These are phyloP conservation scores for Thalassaphorura encarpata DNA, from an alignment of 1,140 invertebrate species.

Conservation along the genomic window DNA sequence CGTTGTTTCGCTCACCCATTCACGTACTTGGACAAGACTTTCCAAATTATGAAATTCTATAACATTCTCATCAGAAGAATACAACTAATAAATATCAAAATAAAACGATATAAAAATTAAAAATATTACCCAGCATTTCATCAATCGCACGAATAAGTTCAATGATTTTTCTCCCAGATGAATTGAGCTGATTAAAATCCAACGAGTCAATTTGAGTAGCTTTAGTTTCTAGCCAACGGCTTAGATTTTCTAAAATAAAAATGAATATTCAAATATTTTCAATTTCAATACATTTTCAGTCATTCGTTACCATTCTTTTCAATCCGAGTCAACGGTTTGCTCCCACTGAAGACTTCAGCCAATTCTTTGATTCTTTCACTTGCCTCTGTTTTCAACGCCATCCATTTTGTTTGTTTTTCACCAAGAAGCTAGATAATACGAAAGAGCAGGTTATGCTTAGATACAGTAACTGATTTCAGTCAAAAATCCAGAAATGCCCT, in stretches of 20 bases:
- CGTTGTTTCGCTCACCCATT: constrained; percentile 75
- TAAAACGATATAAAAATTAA: no score
- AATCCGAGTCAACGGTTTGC: constrained; percentile 72
- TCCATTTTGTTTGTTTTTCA: constrained; percentile 72
- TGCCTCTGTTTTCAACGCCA: constrained; percentile 61
- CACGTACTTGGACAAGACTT: constrained; percentile 77
- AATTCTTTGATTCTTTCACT: constrained; percentile 68
- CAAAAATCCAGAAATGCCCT: no score
- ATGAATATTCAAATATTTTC: constrained; percentile 17
- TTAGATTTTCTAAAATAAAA: constrained; percentile 54
- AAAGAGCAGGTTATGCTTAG: no score
- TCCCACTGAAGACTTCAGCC: constrained; percentile 79
- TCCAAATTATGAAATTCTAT: constrained; percentile 91
- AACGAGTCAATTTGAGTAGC: constrained; percentile 69
- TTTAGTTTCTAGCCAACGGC: constrained; percentile 84
- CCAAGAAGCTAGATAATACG: constrained; percentile 60
- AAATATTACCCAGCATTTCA: no score
- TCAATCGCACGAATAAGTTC: constrained; percentile 87
- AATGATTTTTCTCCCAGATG: constrained; percentile 72
- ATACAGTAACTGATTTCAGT: no score
- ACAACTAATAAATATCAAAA: no score
- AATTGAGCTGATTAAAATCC: constrained; percentile 56
- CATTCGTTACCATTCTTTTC: constrained; percentile 62
- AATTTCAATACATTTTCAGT: background rate
- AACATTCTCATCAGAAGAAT: no score